A percentile compares a stretch with the other conserved stretches of the same genome.
These are phyloP conservation scores for Lynx canadensis DNA, from an alignment of 2,113 vertebrate species.

Conservation along the genomic window DNA sequence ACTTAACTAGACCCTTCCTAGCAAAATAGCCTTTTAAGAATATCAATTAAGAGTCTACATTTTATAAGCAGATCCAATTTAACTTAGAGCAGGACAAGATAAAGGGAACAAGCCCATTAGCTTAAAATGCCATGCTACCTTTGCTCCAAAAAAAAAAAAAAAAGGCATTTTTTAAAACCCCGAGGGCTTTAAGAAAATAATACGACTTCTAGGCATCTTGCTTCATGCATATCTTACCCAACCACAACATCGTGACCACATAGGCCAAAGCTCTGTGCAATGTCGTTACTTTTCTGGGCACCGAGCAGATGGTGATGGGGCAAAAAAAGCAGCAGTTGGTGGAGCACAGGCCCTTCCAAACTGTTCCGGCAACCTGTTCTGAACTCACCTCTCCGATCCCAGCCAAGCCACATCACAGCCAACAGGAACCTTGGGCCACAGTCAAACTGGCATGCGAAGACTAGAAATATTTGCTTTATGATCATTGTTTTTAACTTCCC, in stretches of 20 bases:
- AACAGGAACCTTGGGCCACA: neutral
- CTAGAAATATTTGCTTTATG: slow-evolving; percentile 1
- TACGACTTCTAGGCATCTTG: neutral
- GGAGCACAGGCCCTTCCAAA: neutral
- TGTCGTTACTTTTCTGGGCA: neutral
- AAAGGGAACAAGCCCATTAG: neutral
- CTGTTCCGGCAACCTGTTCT: neutral
- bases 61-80: slow-evolving; percentile 68
- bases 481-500: slow-evolving; percentile 40
- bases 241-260: neutral
- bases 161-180: neutral
- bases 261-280: neutral
- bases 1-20: slow-evolving; percentile 72
- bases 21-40: slow-evolving; percentile 72
- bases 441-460: slow-evolving; percentile 31
- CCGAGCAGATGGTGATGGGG: neutral
- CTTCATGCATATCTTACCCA: neutral
- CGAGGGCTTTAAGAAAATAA: slow-evolving; percentile 37
- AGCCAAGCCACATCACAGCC: neutral
- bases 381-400: neutral
- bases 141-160: neutral
- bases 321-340: neutral
- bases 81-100: slow-evolving; percentile 65
- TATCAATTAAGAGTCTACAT: slow-evolving; percentile 66
- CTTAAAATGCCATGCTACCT: slow-evolving; percentile 36